Conservation (phyloP, 2,888 invertebrate genomes). For the Tillus elongatus region DNA sequence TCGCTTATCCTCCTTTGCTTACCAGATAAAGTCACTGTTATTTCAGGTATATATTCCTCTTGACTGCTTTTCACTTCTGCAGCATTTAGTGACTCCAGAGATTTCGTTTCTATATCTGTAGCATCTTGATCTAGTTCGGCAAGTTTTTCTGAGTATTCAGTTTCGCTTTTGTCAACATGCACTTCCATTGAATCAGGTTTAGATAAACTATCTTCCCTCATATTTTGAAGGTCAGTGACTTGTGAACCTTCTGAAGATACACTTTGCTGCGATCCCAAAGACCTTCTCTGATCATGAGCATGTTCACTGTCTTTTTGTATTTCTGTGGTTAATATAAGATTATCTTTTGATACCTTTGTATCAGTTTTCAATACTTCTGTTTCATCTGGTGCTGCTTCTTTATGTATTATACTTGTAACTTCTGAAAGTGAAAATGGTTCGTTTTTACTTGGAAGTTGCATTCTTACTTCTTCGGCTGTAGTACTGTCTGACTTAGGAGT, state of each 20-base stretch:
- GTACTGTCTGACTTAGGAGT: background rate
- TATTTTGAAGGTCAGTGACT: slow-evolving; percentile 20
- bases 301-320: slow-evolving; percentile 31
- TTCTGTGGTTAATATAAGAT: too few species aligned
- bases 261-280: slow-evolving; percentile 34
- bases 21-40: slow-evolving; percentile 40
- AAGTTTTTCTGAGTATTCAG: slow-evolving; percentile 44
- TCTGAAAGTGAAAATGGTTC: too few species aligned
- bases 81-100: slow-evolving; percentile 30
- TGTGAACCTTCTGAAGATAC: slow-evolving; percentile 28
- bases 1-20: slow-evolving; percentile 40
- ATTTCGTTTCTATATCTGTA: slow-evolving; percentile 36
- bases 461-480: background rate
- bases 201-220: slow-evolving; percentile 30
- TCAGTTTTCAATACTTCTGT: slow-evolving; percentile 11
- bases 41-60: slow-evolving; percentile 39
- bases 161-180: slow-evolving; percentile 46
- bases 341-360: slow-evolving; percentile 5
- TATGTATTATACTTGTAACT: slow-evolving; percentile 16
- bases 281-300: slow-evolving; percentile 26
- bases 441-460: background rate
- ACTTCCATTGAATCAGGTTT: slow-evolving; percentile 45
- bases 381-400: slow-evolving; percentile 10
- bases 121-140: slow-evolving; percentile 40
- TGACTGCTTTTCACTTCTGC: slow-evolving; percentile 26